A percentile compares a stretch with the other conserved stretches of the same genome.
phyloP scores from a whole-genome alignment of 2,888 invertebrate species.

The Polyommatus icarus region DNA sequence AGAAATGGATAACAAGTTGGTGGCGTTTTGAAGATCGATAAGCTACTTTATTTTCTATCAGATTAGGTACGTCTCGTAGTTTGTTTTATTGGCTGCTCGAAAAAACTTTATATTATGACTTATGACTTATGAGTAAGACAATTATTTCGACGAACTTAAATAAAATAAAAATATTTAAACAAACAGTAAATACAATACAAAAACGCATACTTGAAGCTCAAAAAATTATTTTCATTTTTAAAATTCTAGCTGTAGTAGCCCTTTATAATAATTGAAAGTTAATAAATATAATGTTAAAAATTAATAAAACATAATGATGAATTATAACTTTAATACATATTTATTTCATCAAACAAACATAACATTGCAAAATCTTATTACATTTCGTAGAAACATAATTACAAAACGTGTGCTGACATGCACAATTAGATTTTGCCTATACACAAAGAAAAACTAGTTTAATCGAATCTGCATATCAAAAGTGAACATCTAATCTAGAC shows the following conservation, averaged over 20 bases:
- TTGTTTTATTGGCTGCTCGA: background rate
- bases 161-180: background rate
- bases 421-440: background rate
- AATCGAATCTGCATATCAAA: constrained; percentile 10
- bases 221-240: background rate
- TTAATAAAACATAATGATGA: background rate
- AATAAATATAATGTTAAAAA: no score
- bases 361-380: background rate
- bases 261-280: background rate
- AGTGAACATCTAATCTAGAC: constrained; percentile 18
- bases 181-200: background rate
- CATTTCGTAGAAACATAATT: background rate
- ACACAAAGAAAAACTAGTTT: constrained; percentile 13
- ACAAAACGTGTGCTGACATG: background rate
- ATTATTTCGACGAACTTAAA: background rate
- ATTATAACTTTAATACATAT: background rate
- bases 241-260: background rate
- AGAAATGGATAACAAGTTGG: constrained; percentile 2
- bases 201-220: background rate
- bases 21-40: constrained; percentile 13
- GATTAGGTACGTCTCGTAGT: background rate
- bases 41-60: background rate
- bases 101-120: background rate
- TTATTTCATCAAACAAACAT: background rate
- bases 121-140: background rate